A percentile compares a stretch with the other conserved stretches of the same genome.
These are phyloP conservation scores for Anoplius nigerrimus DNA, from an alignment of 2,888 invertebrate species.

Conservation along the genomic window DNA sequence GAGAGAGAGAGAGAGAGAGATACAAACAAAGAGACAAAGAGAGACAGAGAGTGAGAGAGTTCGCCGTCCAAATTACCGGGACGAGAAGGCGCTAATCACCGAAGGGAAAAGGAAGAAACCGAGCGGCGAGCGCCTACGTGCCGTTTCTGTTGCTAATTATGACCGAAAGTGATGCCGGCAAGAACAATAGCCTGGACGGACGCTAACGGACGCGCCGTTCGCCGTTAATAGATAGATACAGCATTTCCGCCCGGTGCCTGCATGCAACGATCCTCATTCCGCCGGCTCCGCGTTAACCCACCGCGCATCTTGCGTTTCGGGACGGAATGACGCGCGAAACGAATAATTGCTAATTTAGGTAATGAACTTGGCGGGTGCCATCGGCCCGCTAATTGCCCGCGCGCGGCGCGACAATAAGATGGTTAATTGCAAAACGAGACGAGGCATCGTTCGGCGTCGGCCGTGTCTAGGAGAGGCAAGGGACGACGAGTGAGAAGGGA, in stretches of 20 bases:
- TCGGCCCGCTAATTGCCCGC: neutral
- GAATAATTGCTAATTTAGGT: constrained; percentile 25
- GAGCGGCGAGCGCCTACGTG: neutral
- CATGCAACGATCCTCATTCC: too few species aligned
- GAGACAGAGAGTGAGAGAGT: constrained; percentile 1
- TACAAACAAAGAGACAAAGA: constrained; percentile 15
- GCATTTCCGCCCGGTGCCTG: neutral
- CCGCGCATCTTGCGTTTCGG: too few species aligned
- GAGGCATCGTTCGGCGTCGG: constrained; percentile 22
- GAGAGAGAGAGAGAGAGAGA: neutral
- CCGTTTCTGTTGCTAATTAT: neutral
- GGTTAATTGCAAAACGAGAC: constrained; percentile 35
- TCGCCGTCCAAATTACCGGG: too few species aligned
- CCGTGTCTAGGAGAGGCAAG: constrained; percentile 20
- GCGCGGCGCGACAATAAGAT: constrained; percentile 35
- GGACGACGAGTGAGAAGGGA: constrained; percentile 35
- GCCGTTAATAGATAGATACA: constrained; percentile 3
- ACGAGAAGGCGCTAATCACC: neutral
- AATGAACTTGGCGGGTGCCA: constrained; percentile 27
- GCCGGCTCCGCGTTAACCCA: too few species aligned
- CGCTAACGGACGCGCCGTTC: neutral
- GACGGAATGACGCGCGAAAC: constrained; percentile 17
- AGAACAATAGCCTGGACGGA: constrained; percentile 1
- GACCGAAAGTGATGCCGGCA: neutral
- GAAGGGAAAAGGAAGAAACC: neutral